A percentile compares a stretch with the other conserved stretches of the same genome.
Conservation (phyloP, 2,113 vertebrate genomes). For the Sturnira hondurensis region DNA sequence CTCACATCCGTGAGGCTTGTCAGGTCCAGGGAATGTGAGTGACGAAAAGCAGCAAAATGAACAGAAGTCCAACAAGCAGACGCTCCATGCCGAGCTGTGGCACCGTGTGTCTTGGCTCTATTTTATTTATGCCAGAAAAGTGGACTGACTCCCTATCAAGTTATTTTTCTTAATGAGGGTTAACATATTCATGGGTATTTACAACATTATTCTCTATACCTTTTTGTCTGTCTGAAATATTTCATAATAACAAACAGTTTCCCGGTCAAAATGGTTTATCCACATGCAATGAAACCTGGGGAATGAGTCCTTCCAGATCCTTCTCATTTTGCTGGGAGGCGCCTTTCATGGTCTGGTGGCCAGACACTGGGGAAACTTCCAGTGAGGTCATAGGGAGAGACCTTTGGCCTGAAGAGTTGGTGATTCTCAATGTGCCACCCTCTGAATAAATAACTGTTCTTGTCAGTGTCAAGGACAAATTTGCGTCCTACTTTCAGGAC, state of each 20-base stretch:
- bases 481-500: not conserved
- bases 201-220: not conserved
- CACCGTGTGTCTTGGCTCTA: not conserved
- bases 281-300: not conserved
- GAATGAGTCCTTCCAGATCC: no score
- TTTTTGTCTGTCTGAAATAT: not conserved
- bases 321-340: not conserved
- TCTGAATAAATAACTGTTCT: not conserved
- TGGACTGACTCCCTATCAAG: not conserved
- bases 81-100: not conserved
- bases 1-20: not conserved
- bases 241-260: not conserved
- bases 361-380: not conserved
- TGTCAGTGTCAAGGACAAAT: not conserved
- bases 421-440: not conserved
- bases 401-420: not conserved
- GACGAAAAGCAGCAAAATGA: not conserved
- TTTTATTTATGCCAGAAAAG: slow-evolving; percentile 17
- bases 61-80: not conserved
- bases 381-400: not conserved
- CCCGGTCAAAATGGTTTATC: not conserved
- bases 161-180: slow-evolving; percentile 22
- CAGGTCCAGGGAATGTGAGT: not conserved
- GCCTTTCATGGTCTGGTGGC: not conserved
- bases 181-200: not conserved